A percentile compares a stretch with the other conserved stretches of the same genome.
Conservation (phyloP, 1,140 invertebrate species). For the Hesperophylax magnus region DNA sequence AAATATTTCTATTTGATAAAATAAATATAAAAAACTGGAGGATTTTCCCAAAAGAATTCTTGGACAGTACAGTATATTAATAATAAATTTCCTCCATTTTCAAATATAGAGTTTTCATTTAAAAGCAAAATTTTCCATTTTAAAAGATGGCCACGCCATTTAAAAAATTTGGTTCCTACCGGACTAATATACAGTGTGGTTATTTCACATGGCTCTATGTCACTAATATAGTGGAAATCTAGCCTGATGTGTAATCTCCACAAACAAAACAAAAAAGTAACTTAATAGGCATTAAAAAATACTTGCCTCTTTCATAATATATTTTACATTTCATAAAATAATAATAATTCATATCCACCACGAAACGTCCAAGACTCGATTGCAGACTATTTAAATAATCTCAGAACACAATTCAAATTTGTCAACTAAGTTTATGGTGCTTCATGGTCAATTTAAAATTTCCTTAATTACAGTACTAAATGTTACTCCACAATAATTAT, state of each 20-base stretch:
- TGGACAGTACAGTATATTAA: constrained; percentile 6
- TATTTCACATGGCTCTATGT: constrained; percentile 55
- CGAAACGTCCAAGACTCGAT: constrained; percentile 17
- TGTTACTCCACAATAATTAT: too few relatives aligned
- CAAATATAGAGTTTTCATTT: not conserved
- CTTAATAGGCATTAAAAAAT: constrained; percentile 39
- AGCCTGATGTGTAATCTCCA: constrained; percentile 51
- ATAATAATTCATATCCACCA: constrained; percentile 26
- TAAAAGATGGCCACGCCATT: not conserved
- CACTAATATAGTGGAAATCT: constrained; percentile 59
- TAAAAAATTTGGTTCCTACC: not conserved
- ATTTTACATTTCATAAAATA: constrained; percentile 26
- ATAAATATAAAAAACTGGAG: not conserved
- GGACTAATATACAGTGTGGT: constrained; percentile 44
- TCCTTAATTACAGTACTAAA: too few relatives aligned
- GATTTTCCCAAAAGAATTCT: not conserved
- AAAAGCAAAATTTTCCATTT: constrained; percentile 1
- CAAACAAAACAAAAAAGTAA: constrained; percentile 37
- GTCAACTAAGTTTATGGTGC: not conserved
- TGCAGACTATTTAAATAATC: not conserved
- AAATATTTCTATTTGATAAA: constrained; percentile 3
- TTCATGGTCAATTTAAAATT: not conserved
- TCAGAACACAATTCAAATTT: not conserved
- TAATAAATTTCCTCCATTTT: constrained; percentile 29
- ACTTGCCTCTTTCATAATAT: constrained; percentile 32